Evolutionary conservation across 2,797 vertebrate genomes (phyloP), one percentile per base, ranked within the genome.

Genomic region (Sebastes iracundus): DNA sequence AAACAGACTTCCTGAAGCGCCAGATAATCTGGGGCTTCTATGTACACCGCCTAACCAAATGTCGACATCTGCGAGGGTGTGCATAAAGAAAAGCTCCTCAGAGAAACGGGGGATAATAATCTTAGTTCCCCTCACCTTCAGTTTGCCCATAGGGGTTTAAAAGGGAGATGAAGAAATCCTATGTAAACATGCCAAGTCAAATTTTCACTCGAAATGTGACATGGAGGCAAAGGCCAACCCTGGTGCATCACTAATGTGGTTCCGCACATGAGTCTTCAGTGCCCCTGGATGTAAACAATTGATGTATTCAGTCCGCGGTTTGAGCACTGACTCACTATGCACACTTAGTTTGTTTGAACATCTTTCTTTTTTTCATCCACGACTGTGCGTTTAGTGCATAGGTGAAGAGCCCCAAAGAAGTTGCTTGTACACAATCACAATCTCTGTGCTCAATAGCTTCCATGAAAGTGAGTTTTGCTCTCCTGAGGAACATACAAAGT

Each of bases 61-160:
- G 94, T 95, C 93, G 94, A 95, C 94, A 95, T 95, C 94, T 95
- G 94, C 90, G 94, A 94, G 93, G 94, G 93, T 94, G 93, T 93
- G 93, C 94, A 94, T 93, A 88, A 93, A 92, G 94, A 92, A 94
- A 94, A 93, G 90, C 93, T 94, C 92, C 94, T 92, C 92, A 77
- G 93, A 94, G 93, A 89, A 93, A 93, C 76, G 80, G 86, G 92
- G 94, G 94, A 94, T 95, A 92, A 95, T 94, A 92, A 95, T 95
- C 93, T 94, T 94, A 95, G 93, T 93, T 94, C 91, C 91, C 89
- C 91, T 94, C 93, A 94, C 93, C 93, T 94, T 93, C 93, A 94
- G 93, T 88, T 87, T 77, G 93, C 92, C 94, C 91, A 94, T 82
- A 87, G 93, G 94, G 94, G 86, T 92, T 94, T 95, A 88, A 92